Evolutionary conservation across 2,888 invertebrate species (phyloP).

Genomic region (Sinohyriopsis cumingii): DNA sequence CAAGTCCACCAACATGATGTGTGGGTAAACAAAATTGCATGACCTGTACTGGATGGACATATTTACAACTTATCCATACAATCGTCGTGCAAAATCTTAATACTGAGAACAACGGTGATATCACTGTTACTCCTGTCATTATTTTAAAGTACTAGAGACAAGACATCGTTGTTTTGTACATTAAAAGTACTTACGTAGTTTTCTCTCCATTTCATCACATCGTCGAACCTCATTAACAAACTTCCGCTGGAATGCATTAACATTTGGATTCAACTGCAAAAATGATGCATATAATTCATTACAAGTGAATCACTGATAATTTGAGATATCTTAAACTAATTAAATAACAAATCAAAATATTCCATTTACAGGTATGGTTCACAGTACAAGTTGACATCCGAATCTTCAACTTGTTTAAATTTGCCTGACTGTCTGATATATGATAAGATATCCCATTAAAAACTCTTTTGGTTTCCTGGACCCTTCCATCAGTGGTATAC

Average conservation of each 20-base stretch:
- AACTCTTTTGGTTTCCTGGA: too few species aligned
- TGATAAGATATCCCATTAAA: too few species aligned
- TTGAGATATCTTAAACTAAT: background rate
- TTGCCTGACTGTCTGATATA: too few species aligned
- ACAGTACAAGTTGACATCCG: background rate
- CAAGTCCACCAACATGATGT: too few species aligned
- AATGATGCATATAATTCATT: background rate
- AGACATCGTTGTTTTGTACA: background rate
- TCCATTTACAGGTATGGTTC: background rate
- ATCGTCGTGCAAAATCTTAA: too few species aligned
- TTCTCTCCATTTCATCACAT: constrained; percentile 99
- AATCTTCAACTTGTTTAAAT: too few species aligned
- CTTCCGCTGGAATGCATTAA: constrained; percentile 98
- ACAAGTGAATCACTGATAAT: background rate
- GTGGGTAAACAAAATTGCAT: too few species aligned
- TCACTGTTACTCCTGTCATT: background rate
- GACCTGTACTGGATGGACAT: too few species aligned
- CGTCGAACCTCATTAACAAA: constrained; percentile 98
- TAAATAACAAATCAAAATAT: background rate
- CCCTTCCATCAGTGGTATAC: too few species aligned
- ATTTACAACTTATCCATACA: too few species aligned
- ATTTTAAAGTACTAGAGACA: background rate
- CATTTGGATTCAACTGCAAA: constrained; percentile 93
- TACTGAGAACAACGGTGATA: background rate
- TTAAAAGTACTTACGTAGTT: constrained; percentile 78